phyloP scores from a whole-genome alignment of 1,140 invertebrate species.

The Helicorthomorpha holstii region DNA sequence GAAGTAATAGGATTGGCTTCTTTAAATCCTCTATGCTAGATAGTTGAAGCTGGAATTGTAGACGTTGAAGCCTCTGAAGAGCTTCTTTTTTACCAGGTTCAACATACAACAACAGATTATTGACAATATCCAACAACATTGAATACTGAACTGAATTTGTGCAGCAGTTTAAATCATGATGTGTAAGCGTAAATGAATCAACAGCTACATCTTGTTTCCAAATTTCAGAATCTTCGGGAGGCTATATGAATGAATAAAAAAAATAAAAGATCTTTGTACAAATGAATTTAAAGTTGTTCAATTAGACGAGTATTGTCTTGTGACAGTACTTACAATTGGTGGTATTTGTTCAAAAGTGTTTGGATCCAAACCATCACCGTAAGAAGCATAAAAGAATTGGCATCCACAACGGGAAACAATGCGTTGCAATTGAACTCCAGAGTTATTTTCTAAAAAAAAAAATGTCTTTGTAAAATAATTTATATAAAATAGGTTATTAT shows the following conservation, averaged over 20 bases:
- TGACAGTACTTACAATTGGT: constrained; percentile 17
- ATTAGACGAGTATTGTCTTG: not conserved
- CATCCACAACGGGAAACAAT: constrained; percentile 94
- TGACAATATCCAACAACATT: constrained; percentile 92
- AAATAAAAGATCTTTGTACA: too few relatives aligned
- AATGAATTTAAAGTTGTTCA: not conserved
- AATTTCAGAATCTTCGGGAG: constrained; percentile 23
- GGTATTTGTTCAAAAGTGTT: constrained; percentile 43
- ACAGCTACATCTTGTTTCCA: constrained; percentile 54
- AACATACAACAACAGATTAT: constrained; percentile 89
- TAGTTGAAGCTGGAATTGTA: constrained; percentile 83
- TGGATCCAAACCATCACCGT: constrained; percentile 63
- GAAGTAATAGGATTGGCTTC: constrained; percentile 75
- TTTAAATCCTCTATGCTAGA: constrained; percentile 77
- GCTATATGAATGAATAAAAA: constrained; percentile 14
- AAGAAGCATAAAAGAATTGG: constrained; percentile 94
- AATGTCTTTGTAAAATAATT: not conserved
- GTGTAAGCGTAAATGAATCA: constrained; percentile 94
- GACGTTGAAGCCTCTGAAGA: constrained; percentile 67
- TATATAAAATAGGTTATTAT: too few relatives aligned
- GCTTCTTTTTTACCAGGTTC: constrained; percentile 88
- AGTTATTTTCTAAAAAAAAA: not conserved
- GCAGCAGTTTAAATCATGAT: constrained; percentile 93
- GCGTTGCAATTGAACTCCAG: constrained; percentile 58
- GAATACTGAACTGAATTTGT: constrained; percentile 91